These are phyloP conservation scores for Microtus ochrogaster DNA, from an alignment of 2,113 vertebrate genomes.

Conservation along the genomic window DNA sequence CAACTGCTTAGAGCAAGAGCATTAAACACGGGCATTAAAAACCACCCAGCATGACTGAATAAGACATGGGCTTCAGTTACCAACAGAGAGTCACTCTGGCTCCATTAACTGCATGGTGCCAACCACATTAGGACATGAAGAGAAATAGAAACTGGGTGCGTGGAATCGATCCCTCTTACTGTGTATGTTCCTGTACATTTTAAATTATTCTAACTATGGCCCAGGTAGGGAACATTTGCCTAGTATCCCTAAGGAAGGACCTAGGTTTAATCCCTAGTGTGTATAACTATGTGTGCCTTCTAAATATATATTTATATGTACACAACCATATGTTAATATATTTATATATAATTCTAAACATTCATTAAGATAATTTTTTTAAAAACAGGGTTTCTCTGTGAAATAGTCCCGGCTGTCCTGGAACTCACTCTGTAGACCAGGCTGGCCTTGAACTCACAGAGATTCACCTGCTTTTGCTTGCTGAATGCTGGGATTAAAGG, in stretches of 20 bases:
- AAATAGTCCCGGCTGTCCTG: too few relatives aligned
- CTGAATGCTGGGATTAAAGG: too few relatives aligned
- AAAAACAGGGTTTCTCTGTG: too few relatives aligned
- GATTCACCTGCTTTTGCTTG: too few relatives aligned
- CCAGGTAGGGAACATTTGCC: background rate
- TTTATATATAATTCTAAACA: background rate
- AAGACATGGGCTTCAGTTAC: background rate
- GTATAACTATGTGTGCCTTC: background rate
- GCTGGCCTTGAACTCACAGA: too few relatives aligned
- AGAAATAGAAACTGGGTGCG: background rate
- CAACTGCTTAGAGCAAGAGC: accelerated
- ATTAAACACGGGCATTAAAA: background rate
- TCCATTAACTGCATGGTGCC: background rate
- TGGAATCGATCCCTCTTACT: too few relatives aligned
- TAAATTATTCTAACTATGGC: background rate
- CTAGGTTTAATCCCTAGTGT: background rate
- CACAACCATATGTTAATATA: background rate
- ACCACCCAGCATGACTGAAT: background rate
- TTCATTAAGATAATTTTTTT: background rate
- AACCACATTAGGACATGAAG: background rate
- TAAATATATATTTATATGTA: background rate
- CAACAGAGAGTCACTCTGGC: too few relatives aligned
- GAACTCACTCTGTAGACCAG: too few relatives aligned
- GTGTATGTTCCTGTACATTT: too few relatives aligned
- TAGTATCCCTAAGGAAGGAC: background rate